Evolutionary conservation across 2,797 vertebrate genomes (phyloP).

Genomic region (Distichodus sexfasciatus): DNA sequence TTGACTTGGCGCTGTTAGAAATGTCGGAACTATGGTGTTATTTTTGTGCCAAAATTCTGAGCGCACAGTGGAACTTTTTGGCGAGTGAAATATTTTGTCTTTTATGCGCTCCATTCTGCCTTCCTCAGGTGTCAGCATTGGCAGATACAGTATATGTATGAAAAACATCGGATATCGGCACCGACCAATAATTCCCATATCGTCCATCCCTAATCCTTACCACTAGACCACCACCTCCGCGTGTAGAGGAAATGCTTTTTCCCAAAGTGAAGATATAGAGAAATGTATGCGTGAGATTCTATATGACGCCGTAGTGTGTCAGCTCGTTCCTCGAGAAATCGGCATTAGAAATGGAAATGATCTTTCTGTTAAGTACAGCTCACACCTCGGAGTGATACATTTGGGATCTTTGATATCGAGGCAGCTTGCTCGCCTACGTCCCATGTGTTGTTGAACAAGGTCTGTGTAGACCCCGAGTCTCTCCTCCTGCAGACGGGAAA

Average conservation of each 20-base stretch:
- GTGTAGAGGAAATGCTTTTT: conserved; percentile 29
- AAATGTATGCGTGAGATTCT: conserved; percentile 26
- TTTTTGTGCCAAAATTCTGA: too few species aligned
- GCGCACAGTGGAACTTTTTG: too few species aligned
- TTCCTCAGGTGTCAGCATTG: too few species aligned
- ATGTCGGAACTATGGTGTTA: too few species aligned
- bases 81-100: too few species aligned
- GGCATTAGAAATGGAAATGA: conserved; percentile 39
- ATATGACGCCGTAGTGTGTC: neutral
- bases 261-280: neutral
- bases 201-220: too few species aligned
- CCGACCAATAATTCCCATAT: too few species aligned
- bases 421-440: conserved; percentile 52
- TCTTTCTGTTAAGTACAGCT: conserved; percentile 32
- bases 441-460: conserved; percentile 51
- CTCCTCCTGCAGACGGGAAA: conserved; percentile 29
- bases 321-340: conserved; percentile 21
- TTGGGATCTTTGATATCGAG: conserved; percentile 49
- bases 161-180: too few species aligned
- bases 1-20: too few species aligned
- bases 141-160: too few species aligned
- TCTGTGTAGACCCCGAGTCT: conserved; percentile 26
- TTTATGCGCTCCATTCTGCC: too few species aligned
- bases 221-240: too few species aligned
- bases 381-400: conserved; percentile 45